Conservation (phyloP, 2,888 invertebrate genomes). For the Neoascia interrupta region DNA sequence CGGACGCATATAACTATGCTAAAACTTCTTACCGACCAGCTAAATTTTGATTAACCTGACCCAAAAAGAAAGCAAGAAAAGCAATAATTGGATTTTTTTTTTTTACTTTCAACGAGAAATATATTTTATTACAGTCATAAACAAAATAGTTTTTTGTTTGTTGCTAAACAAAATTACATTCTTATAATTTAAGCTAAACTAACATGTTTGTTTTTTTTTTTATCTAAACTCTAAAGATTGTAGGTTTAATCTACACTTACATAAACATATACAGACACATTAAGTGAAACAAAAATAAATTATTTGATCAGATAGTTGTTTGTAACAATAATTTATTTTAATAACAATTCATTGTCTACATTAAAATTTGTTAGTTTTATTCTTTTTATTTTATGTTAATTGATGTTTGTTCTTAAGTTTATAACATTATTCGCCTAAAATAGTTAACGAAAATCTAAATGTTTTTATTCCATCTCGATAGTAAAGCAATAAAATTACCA, state of each 20-base stretch:
- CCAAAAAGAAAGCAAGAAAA: too few species aligned
- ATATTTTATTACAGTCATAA: conserved; percentile 62
- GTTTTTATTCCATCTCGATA: too few species aligned
- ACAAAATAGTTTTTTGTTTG: conserved; percentile 39
- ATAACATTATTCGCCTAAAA: too few species aligned
- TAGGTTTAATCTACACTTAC: conserved; percentile 28
- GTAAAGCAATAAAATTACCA: too few species aligned
- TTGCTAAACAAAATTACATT: conserved; percentile 28
- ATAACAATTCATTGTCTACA: conserved; percentile 18
- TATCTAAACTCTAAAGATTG: too few species aligned
- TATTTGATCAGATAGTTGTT: background rate
- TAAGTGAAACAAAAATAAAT: conserved; percentile 8
- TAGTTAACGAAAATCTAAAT: too few species aligned
- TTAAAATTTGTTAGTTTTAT: conserved; percentile 14
- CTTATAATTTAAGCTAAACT: conserved; percentile 23
- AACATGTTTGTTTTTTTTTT: background rate
- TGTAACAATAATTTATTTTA: conserved; percentile 8
- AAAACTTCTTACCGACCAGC: too few species aligned
- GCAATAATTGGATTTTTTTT: too few species aligned
- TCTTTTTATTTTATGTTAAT: background rate
- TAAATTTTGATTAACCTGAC: too few species aligned
- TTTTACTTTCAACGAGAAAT: conserved; percentile 48
- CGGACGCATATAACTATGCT: too few species aligned
- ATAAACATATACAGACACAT: conserved; percentile 11
- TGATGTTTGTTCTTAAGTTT: background rate